These are phyloP conservation scores for Smithornis capensis DNA, from an alignment of 2,113 vertebrate genomes.

Conservation along the genomic window DNA sequence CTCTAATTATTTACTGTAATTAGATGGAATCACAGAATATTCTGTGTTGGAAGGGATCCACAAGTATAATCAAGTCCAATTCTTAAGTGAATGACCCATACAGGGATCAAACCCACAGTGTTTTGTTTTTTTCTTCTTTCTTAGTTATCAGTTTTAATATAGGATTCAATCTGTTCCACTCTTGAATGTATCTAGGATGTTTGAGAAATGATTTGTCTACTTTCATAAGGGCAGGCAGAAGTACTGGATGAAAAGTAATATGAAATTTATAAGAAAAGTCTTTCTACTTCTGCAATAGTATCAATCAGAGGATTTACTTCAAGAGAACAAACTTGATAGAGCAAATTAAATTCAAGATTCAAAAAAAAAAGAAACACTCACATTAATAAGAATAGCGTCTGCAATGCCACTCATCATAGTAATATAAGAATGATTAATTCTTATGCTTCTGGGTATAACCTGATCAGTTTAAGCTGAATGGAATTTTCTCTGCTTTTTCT, in stretches of 20 bases:
- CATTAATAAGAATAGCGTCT: neutral
- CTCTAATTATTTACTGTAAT: neutral
- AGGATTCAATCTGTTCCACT: neutral
- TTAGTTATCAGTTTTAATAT: neutral
- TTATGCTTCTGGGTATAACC: neutral
- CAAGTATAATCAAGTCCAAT: neutral
- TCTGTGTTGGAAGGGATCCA: neutral
- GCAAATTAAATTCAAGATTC: neutral
- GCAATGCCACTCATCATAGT: neutral
- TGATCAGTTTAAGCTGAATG: neutral
- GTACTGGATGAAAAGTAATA: neutral
- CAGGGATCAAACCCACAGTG: neutral
- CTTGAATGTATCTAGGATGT: neutral
- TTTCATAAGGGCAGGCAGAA: neutral
- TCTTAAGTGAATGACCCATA: neutral
- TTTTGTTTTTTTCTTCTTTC: neutral
- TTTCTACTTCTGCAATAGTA: neutral
- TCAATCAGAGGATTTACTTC: neutral
- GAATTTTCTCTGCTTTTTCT: neutral
- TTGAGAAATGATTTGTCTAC: neutral
- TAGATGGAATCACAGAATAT: neutral
- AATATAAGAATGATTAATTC: neutral
- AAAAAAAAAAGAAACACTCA: neutral
- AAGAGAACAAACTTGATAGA: neutral
- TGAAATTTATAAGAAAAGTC: neutral